phyloP scores from a whole-genome alignment of 2,113 vertebrate genomes.

The Panthera uncia region DNA sequence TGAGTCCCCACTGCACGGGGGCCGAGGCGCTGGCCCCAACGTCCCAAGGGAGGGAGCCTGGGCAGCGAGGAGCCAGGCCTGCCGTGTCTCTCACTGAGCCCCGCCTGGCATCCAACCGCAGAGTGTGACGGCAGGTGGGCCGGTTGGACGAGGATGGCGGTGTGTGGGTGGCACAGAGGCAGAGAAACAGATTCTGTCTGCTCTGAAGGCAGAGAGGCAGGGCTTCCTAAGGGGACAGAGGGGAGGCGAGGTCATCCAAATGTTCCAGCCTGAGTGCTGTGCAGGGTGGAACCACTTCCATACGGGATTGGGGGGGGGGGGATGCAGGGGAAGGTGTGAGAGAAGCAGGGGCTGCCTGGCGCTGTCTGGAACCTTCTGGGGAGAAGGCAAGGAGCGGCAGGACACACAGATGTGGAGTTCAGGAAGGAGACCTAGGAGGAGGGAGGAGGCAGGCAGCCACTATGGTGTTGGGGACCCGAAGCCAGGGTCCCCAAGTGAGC shows the following conservation, averaged over 20 bases:
- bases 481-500: fast-evolving
- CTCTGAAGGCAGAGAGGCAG: not conserved
- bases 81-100: not conserved
- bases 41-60: not conserved
- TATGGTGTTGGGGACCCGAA: fast-evolving
- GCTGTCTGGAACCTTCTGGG: not conserved
- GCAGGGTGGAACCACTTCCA: not conserved
- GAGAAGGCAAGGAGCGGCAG: not conserved
- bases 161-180: not conserved
- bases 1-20: no score
- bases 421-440: not conserved
- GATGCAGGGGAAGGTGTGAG: no score
- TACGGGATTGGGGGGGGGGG: not conserved
- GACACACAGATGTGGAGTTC: fast-evolving
- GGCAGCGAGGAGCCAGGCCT: no score
- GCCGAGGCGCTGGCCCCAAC: no score
- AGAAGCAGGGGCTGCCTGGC: not conserved
- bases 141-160: fast-evolving
- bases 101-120: not conserved
- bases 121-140: not conserved
- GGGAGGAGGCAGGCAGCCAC: not conserved
- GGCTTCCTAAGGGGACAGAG: not conserved
- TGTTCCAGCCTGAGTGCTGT: not conserved
- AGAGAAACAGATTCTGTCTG: not conserved
- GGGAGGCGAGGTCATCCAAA: not conserved